Base-by-base conservation (phyloP, 2,888 invertebrate species). In the Zaprionus obscuricornis region DNA sequence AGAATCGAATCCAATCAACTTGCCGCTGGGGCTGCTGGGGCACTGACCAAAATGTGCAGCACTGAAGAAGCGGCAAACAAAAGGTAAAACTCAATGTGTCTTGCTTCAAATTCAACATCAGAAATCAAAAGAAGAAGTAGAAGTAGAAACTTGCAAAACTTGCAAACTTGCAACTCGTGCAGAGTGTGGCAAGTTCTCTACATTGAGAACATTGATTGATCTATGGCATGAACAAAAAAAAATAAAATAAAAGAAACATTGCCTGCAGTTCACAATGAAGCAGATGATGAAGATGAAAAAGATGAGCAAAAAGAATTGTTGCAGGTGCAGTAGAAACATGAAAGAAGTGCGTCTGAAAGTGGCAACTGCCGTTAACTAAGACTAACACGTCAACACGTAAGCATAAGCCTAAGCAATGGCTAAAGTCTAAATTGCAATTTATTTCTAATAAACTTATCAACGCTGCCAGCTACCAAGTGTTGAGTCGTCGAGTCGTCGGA, bases 371-470 rank as follows among this genome's bases (percentile, higher is more conserved):
- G 85, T 84, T 84, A 77, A 63, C 13, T 58, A 13, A 40, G 27
- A 6, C 33, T 14, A 24, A 10, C 16, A 36, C 49, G 27, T 14
- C 2, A 52, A n/a, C n/a, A n/a, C n/a, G n/a, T n/a, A n/a, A n/a
- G n/a, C n/a, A n/a, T n/a, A n/a, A n/a, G n/a, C n/a, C n/a, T n/a
- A n/a, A n/a, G n/a, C n/a, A n/a, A n/a, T n/a, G 36, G 49, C 51
- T 42, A 49, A 34, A 18, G 46, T 72, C 86, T 69, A 86, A 86
- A 79, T 86, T 84, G 81, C 81, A 82, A 82, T 82, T 82, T 86
- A 82, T 82, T 65, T 82, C 86, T 85, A 86, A 82, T 82, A 82
- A 82, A 82, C 81, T 86, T 82, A 82, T 82, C 81, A 85, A 74
- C 81, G 77, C 81, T 57, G 62, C 58, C 66, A 60, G 86, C 79